Evolutionary conservation across 2,888 invertebrate species (phyloP), one percentile per base, ranked within the genome.

Genomic region (Galerucella nymphaeae): DNA sequence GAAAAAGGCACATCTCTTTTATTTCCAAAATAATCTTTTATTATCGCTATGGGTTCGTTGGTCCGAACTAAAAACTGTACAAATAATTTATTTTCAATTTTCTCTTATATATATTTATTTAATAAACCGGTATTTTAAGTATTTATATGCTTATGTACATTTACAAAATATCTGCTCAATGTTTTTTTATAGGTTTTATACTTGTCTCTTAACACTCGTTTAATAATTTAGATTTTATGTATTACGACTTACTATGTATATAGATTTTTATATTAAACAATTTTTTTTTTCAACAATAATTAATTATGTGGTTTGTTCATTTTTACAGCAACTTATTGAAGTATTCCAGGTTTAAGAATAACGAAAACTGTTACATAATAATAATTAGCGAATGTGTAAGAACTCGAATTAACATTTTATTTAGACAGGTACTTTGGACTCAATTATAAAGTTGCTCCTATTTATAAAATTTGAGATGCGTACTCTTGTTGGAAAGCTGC

Each of bases 81-180:
- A 30, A 30, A 4, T 30, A 30, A 30, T 30, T 30, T 30, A 13
- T 13, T 13, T 10, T 45, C 13, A 13, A 45, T 45, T 45, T 45
- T 45, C 45, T 14, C 13, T n/a, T n/a, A 14, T 45, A 45, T 13
- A 13, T 45, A 45, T 45, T 13, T 30, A 30, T 30, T 30, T 30
- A 30, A 30, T 8, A 30, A 30, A 6, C 30, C 1, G 23, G 8
- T 2, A 1, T 30, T 13, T 45, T 45, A 13, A 13, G 13, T 45
- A 13, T 45, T 45, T 45, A 45, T 62, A 42, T 62, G 61, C 42
- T 62, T 62, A 2, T 62, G 42, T 62, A 62, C 42, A 62, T 62
- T 62, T 42, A 42, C 16, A 42, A 42, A 62, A 16, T 42, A 41
- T 62, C n/a, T 42, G 61, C 61, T 62, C 61, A 62, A 62, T 42